Percentiles rank a stretch among this genome's conserved stretches.
Evolutionary conservation across 2,797 vertebrate genomes (phyloP).

Genomic region (Myotis vivesi): DNA sequence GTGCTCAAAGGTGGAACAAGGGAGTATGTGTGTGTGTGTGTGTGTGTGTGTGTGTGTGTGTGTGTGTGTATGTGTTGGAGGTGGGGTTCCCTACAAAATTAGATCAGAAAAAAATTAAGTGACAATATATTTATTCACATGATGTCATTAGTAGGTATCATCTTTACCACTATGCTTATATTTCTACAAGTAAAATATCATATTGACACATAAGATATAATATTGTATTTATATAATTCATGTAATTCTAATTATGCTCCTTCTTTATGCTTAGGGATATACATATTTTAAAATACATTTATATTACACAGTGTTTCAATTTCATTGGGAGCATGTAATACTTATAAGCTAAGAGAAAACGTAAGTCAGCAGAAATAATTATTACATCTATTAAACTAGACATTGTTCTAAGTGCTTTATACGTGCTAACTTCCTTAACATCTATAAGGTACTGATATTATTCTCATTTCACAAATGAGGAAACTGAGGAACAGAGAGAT

Average conservation of each 20-base stretch:
- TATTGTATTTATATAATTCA: neutral
- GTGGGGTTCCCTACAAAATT: neutral
- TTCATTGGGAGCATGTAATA: neutral
- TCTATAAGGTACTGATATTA: neutral
- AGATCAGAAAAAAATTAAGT: neutral
- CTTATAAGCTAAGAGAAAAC: neutral
- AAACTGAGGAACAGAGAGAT: neutral
- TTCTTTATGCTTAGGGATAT: neutral
- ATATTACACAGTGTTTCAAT: neutral
- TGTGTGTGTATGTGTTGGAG: neutral
- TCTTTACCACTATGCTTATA: neutral
- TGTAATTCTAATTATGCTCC: neutral
- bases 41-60: neutral
- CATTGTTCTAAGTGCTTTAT: neutral
- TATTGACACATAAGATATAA: neutral
- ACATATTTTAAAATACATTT: neutral
- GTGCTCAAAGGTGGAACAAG: neutral
- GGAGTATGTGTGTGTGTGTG: neutral
- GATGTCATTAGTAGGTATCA: neutral
- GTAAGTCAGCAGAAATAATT: neutral
- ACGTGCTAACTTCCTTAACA: neutral
- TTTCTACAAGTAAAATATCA: slow-evolving; percentile 5
- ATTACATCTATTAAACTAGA: neutral
- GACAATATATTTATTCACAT: neutral
- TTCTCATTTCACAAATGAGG: neutral